Base-by-base conservation (phyloP, 2,888 invertebrate species). In the Pilophorus perplexus region DNA sequence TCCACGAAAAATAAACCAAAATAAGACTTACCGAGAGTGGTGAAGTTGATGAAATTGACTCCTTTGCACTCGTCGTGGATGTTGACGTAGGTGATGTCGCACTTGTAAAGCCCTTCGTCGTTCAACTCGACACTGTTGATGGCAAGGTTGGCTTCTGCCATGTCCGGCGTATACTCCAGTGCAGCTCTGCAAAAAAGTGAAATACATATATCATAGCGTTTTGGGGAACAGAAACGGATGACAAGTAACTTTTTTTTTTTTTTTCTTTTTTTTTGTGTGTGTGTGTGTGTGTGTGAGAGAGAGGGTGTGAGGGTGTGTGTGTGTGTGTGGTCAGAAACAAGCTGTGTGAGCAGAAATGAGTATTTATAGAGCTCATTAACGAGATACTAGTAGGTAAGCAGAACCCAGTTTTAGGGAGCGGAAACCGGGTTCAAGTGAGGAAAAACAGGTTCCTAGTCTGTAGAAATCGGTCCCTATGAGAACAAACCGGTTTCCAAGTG, bases 81-180 rank as follows among this genome's bases (percentile, higher is more conserved):
- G 74, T 87, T 87, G 20, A 89, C 78, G 76, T 89, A 90, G 0
- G 89, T 90, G 75, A 89, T 87, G 78, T 90, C 90, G 74, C 90
- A 91, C 73, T 88, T 86, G 80, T 87, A 90, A 52, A 86, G 81
- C 0, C 89, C 89, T 72, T 90, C 90, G 75, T 90, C 90, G 55
- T 84, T 83, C 1, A 88, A 80, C 72, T 85, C 81, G 12, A 89
- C 82, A 55, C 83, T 81, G 27, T 81, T 80, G 72, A 90, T 87
- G 73, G 85, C 84, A 74, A 90, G 80, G 33, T 73, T 84, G 0
- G 87, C 85, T 73, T 81, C 82, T 0, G 85, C 84, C 54, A 82
- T 81, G 75, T 86, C 85, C 16, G 83, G 80, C 33, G 81, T 80
- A 78, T 88, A 86, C 55, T 84, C 80, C 74, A 89, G 84, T 57